Evolutionary conservation across 2,113 vertebrate genomes (phyloP).

Genomic region (Tapirus terrestris): DNA sequence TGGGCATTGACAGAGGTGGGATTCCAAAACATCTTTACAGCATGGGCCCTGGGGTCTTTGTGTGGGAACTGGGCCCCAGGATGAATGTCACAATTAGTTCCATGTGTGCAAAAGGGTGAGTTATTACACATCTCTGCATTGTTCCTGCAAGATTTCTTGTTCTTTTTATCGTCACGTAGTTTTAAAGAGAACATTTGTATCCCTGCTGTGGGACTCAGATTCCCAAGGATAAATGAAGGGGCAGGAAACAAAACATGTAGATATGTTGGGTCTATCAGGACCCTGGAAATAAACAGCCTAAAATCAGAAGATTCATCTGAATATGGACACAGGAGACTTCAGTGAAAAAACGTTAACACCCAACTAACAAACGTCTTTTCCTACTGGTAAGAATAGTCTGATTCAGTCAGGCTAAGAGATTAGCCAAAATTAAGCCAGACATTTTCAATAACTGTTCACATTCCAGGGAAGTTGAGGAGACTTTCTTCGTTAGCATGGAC

Average conservation of each 20-base stretch:
- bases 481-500: not conserved
- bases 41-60: not conserved
- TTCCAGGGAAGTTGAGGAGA: not conserved
- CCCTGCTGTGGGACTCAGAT: conserved; percentile 52
- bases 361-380: conserved; percentile 27
- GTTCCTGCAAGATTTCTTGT: conserved; percentile 51
- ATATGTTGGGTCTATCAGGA: conserved; percentile 15
- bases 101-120: conserved; percentile 72
- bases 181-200: conserved; percentile 71
- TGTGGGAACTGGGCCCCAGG: not conserved
- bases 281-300: conserved; percentile 37
- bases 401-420: conserved; percentile 10
- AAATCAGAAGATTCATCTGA: conserved; percentile 59
- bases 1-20: conserved; percentile 18
- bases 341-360: not conserved
- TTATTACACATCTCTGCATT: not conserved
- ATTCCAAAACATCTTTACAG: conserved; percentile 48
- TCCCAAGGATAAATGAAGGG: conserved; percentile 60
- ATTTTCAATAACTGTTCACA: not conserved
- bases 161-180: not conserved
- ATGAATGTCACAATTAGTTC: conserved; percentile 58
- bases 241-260: conserved; percentile 69
- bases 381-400: conserved; percentile 2
- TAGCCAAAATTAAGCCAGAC: not conserved
- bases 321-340: conserved; percentile 18